Evolutionary conservation across 2,888 invertebrate genomes (phyloP).

Genomic region (Liodrosophila aerea): DNA sequence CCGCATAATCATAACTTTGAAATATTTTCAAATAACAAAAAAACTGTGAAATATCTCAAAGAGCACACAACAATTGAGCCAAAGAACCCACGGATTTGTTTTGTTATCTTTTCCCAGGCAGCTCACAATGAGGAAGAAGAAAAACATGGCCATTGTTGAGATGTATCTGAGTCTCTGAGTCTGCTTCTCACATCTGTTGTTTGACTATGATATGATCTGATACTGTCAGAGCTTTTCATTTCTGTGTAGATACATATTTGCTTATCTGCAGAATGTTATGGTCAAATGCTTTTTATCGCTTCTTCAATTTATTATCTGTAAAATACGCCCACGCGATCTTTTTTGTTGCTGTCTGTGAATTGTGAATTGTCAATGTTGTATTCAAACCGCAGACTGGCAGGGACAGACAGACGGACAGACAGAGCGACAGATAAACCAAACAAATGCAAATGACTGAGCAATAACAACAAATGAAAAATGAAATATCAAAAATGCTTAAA

Average conservation of each 20-base stretch:
- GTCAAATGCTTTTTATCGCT: conserved; percentile 64
- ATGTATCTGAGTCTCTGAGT: too few species aligned
- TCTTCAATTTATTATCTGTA: conserved; percentile 65
- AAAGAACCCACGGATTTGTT: conserved; percentile 56
- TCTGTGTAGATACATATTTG: conserved; percentile 33
- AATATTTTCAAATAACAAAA: conserved; percentile 28
- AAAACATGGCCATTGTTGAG: conserved; percentile 41
- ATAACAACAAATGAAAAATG: conserved; percentile 14
- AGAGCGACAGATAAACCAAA: conserved; percentile 16
- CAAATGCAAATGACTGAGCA: conserved; percentile 42
- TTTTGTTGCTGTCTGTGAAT: conserved; percentile 13
- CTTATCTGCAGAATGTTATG: conserved; percentile 59
- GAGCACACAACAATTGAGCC: conserved; percentile 21
- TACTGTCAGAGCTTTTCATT: conserved; percentile 36
- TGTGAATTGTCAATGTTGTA: conserved; percentile 40
- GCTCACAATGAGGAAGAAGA: conserved; percentile 15
- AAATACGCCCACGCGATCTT: conserved; percentile 60
- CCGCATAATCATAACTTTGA: conserved; percentile 4
- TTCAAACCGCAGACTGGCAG: conserved; percentile 30
- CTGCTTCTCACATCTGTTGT: conserved; percentile 20
- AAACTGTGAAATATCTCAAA: conserved; percentile 35
- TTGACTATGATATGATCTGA: conserved; percentile 21
- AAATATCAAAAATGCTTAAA: conserved; percentile 45
- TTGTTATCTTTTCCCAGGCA: conserved; percentile 59
- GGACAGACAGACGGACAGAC: conserved; percentile 20